A percentile compares a stretch with the other conserved stretches of the same genome.
phyloP scores from a whole-genome alignment of 2,113 vertebrate genomes.

The Anoplopoma fimbria region DNA sequence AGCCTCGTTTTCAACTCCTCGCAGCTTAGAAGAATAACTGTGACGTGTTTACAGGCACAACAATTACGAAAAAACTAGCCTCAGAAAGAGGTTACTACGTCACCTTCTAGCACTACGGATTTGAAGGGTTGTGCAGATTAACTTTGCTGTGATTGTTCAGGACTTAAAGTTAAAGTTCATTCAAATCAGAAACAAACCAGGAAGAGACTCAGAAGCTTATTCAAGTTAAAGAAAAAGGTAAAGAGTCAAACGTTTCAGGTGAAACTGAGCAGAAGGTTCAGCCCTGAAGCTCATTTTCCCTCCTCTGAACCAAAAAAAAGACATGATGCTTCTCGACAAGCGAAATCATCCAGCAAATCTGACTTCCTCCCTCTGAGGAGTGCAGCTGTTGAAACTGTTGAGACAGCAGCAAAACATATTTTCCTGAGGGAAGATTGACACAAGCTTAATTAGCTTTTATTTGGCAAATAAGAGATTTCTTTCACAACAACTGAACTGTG shows the following conservation, averaged over 20 bases:
- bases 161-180: background rate
- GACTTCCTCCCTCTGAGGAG: background rate
- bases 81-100: background rate
- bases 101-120: background rate
- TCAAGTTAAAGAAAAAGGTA: too few species aligned
- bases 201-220: too few species aligned
- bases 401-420: background rate
- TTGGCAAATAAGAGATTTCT: background rate
- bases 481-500: too few species aligned
- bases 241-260: too few species aligned
- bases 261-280: background rate
- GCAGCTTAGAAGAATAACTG: background rate
- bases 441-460: constrained; percentile 1
- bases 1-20: background rate
- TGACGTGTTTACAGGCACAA: background rate
- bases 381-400: background rate
- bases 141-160: background rate
- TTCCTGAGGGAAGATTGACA: background rate
- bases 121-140: background rate
- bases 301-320: background rate
- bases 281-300: background rate
- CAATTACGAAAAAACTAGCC: background rate
- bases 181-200: too few species aligned
- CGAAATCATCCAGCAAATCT: background rate
- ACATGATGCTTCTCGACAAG: constrained; percentile 9